Percentiles rank a stretch among this genome's conserved stretches.
Conservation (phyloP, 2,113 vertebrate species). For the Geococcyx californianus region DNA sequence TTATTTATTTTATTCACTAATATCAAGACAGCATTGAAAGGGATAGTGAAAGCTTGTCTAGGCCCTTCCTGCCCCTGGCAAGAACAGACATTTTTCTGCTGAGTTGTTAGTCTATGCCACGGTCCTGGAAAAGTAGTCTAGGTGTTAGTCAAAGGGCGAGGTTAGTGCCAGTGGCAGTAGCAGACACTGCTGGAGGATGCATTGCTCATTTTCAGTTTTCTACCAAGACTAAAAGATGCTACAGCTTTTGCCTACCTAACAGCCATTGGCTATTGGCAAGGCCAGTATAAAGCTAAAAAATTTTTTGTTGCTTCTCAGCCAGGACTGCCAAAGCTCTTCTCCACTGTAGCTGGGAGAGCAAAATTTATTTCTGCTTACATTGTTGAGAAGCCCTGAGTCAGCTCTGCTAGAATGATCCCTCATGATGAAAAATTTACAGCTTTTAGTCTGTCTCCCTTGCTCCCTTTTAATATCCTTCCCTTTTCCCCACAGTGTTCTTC, state of each 20-base stretch:
- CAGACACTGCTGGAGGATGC: not conserved
- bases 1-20: not conserved
- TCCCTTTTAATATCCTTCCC: not conserved
- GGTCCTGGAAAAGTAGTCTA: not conserved
- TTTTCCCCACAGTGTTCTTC: not conserved
- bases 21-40: not conserved
- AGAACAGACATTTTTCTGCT: not conserved
- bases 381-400: constrained; percentile 49
- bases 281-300: not conserved
- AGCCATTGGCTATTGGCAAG: not conserved
- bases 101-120: not conserved
- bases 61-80: not conserved
- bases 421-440: constrained; percentile 36
- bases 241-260: not conserved
- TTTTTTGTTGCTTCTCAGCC: not conserved
- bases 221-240: not conserved
- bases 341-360: not conserved
- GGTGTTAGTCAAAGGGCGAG: not conserved
- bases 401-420: constrained; percentile 29
- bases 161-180: not conserved
- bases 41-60: not conserved
- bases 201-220: not conserved
- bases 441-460: not conserved
- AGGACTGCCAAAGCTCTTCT: not conserved
- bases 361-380: constrained; percentile 40